Conservation (phyloP, 92 coral and sea anemone genomes). For the Phymanthus crucifer region DNA sequence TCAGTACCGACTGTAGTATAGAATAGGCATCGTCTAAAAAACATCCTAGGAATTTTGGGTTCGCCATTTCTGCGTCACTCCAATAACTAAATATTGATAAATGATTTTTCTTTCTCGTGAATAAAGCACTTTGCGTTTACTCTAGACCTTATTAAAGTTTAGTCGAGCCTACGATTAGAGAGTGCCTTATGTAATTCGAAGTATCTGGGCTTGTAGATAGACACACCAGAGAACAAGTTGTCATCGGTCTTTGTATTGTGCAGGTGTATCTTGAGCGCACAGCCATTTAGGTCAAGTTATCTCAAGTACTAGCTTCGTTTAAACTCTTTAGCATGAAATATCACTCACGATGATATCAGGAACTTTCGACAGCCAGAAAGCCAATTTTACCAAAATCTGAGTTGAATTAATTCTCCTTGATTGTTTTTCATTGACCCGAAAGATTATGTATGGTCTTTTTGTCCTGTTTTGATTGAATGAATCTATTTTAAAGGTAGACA, state of each 20-base stretch:
- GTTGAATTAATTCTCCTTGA: background rate
- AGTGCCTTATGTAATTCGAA: background rate
- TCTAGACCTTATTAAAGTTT: slow-evolving; percentile 5
- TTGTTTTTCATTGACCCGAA: background rate
- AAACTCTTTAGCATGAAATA: background rate
- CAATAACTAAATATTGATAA: slow-evolving; percentile 1
- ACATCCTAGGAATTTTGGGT: background rate
- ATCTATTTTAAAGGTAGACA: background rate
- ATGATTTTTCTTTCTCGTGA: background rate
- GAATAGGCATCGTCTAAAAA: background rate
- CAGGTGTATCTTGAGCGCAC: slow-evolving; percentile 2
- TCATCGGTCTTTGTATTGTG: background rate
- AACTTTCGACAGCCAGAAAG: background rate
- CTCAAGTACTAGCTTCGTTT: background rate
- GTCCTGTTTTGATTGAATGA: background rate
- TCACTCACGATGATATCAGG: background rate
- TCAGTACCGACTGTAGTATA: background rate
- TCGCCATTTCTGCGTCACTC: background rate
- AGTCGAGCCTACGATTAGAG: background rate
- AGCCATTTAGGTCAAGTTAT: slow-evolving; percentile 10
- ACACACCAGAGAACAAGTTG: background rate
- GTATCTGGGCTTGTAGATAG: background rate
- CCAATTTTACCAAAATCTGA: background rate
- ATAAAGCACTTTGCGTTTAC: background rate
- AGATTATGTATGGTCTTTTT: background rate